phyloP scores from a whole-genome alignment of 2,797 vertebrate genomes.

The Vireo griseus region DNA sequence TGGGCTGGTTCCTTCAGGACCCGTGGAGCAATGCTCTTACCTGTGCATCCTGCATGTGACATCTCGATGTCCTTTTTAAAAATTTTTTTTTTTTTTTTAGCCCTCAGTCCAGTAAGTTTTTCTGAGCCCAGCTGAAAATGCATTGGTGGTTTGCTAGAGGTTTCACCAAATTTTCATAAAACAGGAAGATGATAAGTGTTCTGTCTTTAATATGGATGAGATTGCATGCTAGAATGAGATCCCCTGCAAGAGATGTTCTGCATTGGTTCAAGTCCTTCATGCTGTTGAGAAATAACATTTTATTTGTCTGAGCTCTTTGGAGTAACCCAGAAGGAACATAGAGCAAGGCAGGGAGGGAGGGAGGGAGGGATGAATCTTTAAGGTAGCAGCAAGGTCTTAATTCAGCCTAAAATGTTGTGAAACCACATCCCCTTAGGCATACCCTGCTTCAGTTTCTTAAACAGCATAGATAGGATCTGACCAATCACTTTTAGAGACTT shows the following conservation, averaged over 20 bases:
- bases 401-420: background rate
- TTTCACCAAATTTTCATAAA: background rate
- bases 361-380: background rate
- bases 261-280: background rate
- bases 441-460: background rate
- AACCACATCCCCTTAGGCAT: background rate
- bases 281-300: background rate
- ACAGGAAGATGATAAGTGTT: background rate
- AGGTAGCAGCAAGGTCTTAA: background rate
- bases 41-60: background rate
- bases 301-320: background rate
- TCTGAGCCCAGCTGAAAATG: background rate
- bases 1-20: background rate
- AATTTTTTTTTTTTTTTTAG: background rate
- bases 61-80: rapidly evolving
- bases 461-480: background rate
- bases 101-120: background rate
- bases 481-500: background rate
- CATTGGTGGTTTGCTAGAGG: background rate
- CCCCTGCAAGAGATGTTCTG: background rate
- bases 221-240: background rate
- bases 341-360: background rate
- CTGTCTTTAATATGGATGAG: background rate
- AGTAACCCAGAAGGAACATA: background rate
- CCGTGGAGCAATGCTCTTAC: rapidly evolving